phyloP scores from a whole-genome alignment of 2,888 invertebrate species.

The Pachycephus smyrnensis region DNA sequence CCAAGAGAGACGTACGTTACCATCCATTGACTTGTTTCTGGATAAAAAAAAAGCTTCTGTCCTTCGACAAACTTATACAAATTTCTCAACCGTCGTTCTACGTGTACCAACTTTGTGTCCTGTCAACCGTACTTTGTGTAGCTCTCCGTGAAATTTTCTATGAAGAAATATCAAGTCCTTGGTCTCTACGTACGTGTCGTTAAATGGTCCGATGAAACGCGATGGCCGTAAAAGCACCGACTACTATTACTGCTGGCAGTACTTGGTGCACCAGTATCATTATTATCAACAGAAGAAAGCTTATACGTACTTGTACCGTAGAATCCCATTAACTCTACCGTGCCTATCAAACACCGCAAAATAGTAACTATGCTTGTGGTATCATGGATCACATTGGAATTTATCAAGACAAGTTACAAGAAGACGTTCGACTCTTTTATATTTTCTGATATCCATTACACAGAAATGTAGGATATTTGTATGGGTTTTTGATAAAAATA shows the following conservation, averaged over 20 bases:
- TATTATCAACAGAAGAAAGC: conserved; percentile 34
- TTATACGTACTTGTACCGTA: conserved; percentile 24
- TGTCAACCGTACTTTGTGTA: background rate
- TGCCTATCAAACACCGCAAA: conserved; percentile 30
- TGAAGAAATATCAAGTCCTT: background rate
- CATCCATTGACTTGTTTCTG: background rate
- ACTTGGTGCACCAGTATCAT: background rate
- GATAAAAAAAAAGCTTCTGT: background rate
- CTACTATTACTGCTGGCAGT: background rate
- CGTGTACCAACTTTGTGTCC: background rate
- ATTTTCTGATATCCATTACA: background rate
- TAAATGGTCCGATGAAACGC: background rate
- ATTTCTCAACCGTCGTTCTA: background rate
- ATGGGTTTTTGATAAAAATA: background rate
- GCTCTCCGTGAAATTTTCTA: background rate
- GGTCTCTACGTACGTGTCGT: background rate
- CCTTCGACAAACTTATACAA: background rate
- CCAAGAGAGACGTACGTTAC: background rate
- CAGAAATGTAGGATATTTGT: background rate
- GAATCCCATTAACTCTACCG: conserved; percentile 29
- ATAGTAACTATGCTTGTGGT: conserved; percentile 26
- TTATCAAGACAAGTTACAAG: conserved; percentile 2
- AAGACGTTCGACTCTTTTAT: background rate
- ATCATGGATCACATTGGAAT: conserved; percentile 39
- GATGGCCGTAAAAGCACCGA: background rate